Conservation (phyloP, 2,797 vertebrate genomes). For the Pampus argenteus region DNA sequence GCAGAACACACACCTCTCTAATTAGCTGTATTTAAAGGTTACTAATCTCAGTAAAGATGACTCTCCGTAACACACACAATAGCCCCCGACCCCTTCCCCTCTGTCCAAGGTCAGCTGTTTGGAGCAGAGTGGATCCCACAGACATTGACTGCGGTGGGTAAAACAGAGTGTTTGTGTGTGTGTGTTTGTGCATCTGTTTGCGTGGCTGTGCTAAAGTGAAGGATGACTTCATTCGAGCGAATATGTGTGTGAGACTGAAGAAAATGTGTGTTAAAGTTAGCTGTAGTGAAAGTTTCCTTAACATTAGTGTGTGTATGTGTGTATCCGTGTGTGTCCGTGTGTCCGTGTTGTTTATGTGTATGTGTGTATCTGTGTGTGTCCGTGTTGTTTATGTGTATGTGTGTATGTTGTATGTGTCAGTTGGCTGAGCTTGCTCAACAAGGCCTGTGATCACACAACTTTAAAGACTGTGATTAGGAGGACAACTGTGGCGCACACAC, state of each 20-base stretch:
- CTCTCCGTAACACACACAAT: slow-evolving; percentile 61
- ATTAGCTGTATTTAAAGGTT: slow-evolving; percentile 77
- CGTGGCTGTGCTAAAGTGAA: slow-evolving; percentile 9
- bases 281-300: slow-evolving; percentile 14
- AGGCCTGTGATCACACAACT: slow-evolving; percentile 77
- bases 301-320: slow-evolving; percentile 6
- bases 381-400: slow-evolving; percentile 35
- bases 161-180: slow-evolving; percentile 14
- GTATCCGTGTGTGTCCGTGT: too few relatives aligned
- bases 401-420: slow-evolving; percentile 32
- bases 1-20: slow-evolving; percentile 72
- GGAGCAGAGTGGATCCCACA: slow-evolving; percentile 37
- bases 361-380: slow-evolving; percentile 12
- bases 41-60: slow-evolving; percentile 73
- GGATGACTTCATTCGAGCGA: slow-evolving; percentile 11
- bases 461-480: slow-evolving; percentile 80
- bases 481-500: slow-evolving; percentile 24
- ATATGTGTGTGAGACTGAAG: not conserved
- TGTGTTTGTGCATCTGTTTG: slow-evolving; percentile 27
- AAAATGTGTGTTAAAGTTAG: not conserved
- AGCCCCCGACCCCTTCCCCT: slow-evolving; percentile 17
- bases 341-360: slow-evolving; percentile 36
- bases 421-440: slow-evolving; percentile 44
- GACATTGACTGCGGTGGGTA: slow-evolving; percentile 28
- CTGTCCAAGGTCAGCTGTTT: slow-evolving; percentile 20